A percentile compares a stretch with the other conserved stretches of the same genome.
These are phyloP conservation scores for Pseudobourletiella spinata DNA, from an alignment of 1,140 invertebrate species.

Conservation along the genomic window DNA sequence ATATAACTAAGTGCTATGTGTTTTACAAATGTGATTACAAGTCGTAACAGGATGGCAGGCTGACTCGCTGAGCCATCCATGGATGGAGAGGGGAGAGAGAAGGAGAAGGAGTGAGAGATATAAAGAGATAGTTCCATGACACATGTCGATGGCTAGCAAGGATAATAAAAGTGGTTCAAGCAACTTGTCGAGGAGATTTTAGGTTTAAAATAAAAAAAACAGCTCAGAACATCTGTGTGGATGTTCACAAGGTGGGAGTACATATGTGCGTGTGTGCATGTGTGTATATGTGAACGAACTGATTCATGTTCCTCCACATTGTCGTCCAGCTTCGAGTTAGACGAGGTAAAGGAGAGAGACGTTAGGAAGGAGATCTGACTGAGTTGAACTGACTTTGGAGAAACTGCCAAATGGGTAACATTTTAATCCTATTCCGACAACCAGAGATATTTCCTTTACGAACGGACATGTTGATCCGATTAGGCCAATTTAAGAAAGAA, in stretches of 20 bases:
- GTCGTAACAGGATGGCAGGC: no score
- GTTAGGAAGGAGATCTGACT: not conserved
- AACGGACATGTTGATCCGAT: conserved; percentile 31
- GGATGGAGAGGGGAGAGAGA: no score
- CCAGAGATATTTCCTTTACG: conserved; percentile 28
- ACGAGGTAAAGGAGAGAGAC: conserved; percentile 1
- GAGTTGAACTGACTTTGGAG: conserved; percentile 20
- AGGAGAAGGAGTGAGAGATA: no score
- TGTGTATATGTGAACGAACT: not conserved
- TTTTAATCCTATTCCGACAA: conserved; percentile 28
- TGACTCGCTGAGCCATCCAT: no score
- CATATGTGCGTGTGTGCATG: not conserved
- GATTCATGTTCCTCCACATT: not conserved
- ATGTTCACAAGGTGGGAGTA: not conserved
- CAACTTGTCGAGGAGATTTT: not conserved
- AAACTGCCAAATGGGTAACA: conserved; percentile 27
- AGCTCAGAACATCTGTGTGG: not conserved
- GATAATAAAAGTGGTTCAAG: not conserved
- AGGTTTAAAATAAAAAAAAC: not conserved
- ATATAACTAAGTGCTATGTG: no score
- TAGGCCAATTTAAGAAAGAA: conserved; percentile 34
- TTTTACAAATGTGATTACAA: no score
- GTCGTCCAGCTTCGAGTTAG: not conserved
- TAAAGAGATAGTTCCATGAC: no score
- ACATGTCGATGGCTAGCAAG: conserved; percentile 1